Conservation (phyloP, 1,140 invertebrate species). For the Trichogramma pretiosum region DNA sequence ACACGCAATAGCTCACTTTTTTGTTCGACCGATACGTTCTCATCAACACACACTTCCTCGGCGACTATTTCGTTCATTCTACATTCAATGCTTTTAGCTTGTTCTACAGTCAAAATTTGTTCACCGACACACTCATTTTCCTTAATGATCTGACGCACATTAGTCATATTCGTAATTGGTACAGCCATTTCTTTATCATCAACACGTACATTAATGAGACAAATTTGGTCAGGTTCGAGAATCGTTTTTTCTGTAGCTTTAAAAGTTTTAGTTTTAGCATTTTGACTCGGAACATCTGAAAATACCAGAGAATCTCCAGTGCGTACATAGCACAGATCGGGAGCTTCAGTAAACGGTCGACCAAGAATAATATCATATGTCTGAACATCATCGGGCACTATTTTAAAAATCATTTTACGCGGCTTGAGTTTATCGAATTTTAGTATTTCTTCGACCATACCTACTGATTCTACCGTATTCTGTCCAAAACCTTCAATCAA, state of each 20-base stretch:
- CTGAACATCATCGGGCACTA: conserved; percentile 19
- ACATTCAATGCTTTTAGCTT: too few relatives aligned
- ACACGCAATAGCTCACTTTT: background rate
- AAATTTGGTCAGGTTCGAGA: conserved; percentile 2
- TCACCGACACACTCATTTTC: too few relatives aligned
- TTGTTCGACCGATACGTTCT: background rate
- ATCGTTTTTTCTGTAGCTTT: background rate
- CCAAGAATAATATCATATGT: conserved; percentile 10
- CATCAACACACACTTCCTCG: too few relatives aligned
- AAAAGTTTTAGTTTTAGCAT: background rate
- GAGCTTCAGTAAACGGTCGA: conserved; percentile 8
- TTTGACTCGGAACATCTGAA: background rate
- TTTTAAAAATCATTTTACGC: background rate
- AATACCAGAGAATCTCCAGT: conserved; percentile 2
- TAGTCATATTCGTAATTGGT: too few relatives aligned
- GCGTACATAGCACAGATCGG: conserved; percentile 1
- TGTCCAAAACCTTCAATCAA: conserved; percentile 6
- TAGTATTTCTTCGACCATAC: conserved; percentile 4
- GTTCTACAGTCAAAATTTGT: too few relatives aligned
- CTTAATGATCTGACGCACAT: too few relatives aligned
- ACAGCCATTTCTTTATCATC: background rate
- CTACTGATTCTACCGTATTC: conserved; percentile 9
- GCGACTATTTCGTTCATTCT: too few relatives aligned
- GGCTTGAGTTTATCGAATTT: conserved; percentile 2
- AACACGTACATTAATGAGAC: conserved; percentile 6